phyloP scores from a whole-genome alignment of 2,797 vertebrate species.

The Arremon brunneinucha region DNA sequence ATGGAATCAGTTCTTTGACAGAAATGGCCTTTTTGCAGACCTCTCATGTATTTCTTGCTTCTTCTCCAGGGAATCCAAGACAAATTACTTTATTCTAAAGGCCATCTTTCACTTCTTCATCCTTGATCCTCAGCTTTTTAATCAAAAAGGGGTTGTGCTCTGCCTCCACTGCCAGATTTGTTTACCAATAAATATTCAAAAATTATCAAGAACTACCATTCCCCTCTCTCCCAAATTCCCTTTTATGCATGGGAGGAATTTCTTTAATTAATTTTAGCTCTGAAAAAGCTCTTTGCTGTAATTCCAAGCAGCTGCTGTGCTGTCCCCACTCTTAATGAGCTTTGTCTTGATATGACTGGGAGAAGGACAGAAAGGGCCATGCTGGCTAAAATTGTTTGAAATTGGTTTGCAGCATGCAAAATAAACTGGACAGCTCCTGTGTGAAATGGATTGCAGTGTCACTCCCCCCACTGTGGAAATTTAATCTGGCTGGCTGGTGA shows the following conservation, averaged over 20 bases:
- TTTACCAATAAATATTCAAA: slow-evolving; percentile 11
- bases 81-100: slow-evolving; percentile 12
- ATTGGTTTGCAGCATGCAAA: slow-evolving; percentile 21
- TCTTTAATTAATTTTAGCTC: slow-evolving; percentile 41
- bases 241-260: slow-evolving; percentile 24
- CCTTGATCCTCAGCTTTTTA: background rate
- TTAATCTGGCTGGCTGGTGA: slow-evolving; percentile 7
- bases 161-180: background rate
- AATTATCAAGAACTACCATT: background rate
- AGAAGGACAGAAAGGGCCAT: background rate
- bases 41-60: background rate
- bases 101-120: background rate
- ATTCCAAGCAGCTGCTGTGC: slow-evolving; percentile 1
- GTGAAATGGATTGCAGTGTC: background rate
- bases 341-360: background rate
- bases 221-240: background rate
- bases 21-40: background rate
- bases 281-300: background rate
- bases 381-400: background rate
- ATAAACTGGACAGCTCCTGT: background rate
- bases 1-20: background rate
- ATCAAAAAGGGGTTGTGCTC: background rate
- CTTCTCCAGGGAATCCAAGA: background rate
- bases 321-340: slow-evolving; percentile 16
- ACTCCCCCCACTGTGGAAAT: background rate